These are phyloP conservation scores for Noctua comes DNA, from an alignment of 2,888 invertebrate genomes.

Conservation along the genomic window DNA sequence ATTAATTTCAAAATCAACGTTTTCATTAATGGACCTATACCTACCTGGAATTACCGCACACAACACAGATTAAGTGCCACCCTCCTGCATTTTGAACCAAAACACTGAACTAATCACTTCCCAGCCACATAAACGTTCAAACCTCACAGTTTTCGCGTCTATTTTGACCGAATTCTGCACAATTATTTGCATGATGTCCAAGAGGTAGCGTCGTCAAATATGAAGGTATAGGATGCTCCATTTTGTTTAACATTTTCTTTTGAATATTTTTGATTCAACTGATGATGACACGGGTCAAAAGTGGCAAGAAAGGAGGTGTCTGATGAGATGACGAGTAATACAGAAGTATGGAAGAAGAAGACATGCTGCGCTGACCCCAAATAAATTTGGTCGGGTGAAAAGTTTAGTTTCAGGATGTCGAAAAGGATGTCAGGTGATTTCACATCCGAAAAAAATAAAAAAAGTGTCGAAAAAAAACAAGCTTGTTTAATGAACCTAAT, in stretches of 20 bases:
- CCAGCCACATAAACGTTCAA: constrained; percentile 33
- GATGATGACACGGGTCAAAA: too few relatives aligned
- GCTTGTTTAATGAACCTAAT: too few relatives aligned
- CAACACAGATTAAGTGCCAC: background rate
- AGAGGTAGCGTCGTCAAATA: constrained; percentile 29
- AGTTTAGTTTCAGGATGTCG: too few relatives aligned
- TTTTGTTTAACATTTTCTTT: constrained; percentile 5
- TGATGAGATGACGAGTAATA: too few relatives aligned
- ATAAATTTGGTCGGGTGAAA: too few relatives aligned
- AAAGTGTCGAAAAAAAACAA: too few relatives aligned
- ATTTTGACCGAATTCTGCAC: constrained; percentile 62
- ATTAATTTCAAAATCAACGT: background rate
- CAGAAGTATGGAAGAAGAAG: too few relatives aligned
- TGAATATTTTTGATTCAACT: background rate
- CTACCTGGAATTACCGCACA: background rate
- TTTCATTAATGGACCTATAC: background rate
- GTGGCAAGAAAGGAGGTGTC: too few relatives aligned
- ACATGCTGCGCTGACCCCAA: too few relatives aligned
- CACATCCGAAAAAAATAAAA: too few relatives aligned
- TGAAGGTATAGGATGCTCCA: constrained; percentile 34
- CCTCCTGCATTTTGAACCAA: constrained; percentile 15
- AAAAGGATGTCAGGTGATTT: too few relatives aligned
- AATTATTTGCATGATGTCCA: constrained; percentile 57
- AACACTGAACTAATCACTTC: background rate
- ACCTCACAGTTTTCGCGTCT: constrained; percentile 16